A percentile compares a stretch with the other conserved stretches of the same genome.
Conservation (phyloP, 2,888 invertebrate genomes). For the Ceraclea dissimilis region DNA sequence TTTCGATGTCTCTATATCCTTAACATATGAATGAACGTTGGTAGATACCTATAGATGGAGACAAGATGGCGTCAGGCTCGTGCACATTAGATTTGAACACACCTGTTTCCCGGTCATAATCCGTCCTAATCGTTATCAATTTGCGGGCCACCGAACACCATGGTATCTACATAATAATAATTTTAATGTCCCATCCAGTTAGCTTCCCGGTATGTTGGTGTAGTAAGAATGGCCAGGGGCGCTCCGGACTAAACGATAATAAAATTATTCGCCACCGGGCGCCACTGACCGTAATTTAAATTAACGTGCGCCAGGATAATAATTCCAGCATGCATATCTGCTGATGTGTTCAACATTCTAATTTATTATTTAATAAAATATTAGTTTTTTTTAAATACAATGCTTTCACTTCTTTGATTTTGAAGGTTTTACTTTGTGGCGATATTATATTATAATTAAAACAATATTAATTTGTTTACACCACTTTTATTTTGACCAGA, state of each 20-base stretch:
- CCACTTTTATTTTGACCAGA: too few relatives aligned
- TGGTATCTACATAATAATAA: slow-evolving; percentile 14
- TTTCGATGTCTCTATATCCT: too few relatives aligned
- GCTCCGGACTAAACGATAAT: slow-evolving; percentile 21
- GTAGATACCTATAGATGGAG: background rate
- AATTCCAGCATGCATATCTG: slow-evolving; percentile 9
- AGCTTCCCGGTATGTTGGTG: slow-evolving; percentile 3
- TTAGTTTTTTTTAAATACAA: too few relatives aligned
- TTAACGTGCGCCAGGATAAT: slow-evolving; percentile 21
- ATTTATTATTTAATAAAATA: too few relatives aligned
- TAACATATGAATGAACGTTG: too few relatives aligned
- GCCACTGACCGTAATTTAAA: slow-evolving; percentile 25
- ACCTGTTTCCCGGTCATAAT: slow-evolving; percentile 21
- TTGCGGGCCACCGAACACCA: slow-evolving; percentile 19
- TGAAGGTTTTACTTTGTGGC: too few relatives aligned
- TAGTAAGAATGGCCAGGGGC: slow-evolving; percentile 4
- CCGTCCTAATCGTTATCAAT: slow-evolving; percentile 25
- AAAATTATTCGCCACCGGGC: slow-evolving; percentile 22
- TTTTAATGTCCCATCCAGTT: slow-evolving; percentile 14
- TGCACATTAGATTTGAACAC: slow-evolving; percentile 12
- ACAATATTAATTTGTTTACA: too few relatives aligned
- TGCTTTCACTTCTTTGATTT: too few relatives aligned
- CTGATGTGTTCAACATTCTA: background rate
- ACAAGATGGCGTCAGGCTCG: slow-evolving; percentile 16
- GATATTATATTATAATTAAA: too few relatives aligned